A percentile compares a stretch with the other conserved stretches of the same genome.
phyloP scores from a whole-genome alignment of 1,140 invertebrate species.

The Lucilia cuprina region DNA sequence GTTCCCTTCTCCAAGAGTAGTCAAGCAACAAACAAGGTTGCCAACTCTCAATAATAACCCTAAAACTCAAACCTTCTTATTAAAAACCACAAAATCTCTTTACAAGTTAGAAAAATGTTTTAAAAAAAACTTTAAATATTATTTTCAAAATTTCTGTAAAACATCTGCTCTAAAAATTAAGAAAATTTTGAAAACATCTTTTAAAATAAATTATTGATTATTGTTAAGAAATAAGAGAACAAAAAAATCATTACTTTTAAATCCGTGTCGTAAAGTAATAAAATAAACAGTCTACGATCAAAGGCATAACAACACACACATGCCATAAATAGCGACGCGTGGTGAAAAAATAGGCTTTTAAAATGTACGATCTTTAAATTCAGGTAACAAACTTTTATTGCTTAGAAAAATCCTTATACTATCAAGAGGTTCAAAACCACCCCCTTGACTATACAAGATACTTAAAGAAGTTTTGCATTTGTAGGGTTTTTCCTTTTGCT shows the following conservation, averaged over 20 bases:
- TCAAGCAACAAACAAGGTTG: too few species aligned
- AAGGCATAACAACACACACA: background rate
- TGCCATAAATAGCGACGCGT: slow-evolving; percentile 21
- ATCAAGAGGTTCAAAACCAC: background rate
- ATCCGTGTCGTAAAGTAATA: slow-evolving; percentile 4
- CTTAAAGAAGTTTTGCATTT: background rate
- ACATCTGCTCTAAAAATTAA: slow-evolving; percentile 7
- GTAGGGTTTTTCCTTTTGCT: background rate
- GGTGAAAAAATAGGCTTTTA: background rate
- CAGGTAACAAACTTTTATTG: slow-evolving; percentile 22
- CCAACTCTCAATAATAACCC: background rate
- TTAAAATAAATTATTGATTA: slow-evolving; percentile 13
- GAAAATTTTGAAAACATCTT: background rate
- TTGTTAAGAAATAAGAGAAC: background rate
- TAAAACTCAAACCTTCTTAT: background rate
- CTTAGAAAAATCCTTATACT: background rate
- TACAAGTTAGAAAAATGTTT: background rate
- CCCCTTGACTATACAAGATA: background rate
- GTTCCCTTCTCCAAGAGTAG: background rate
- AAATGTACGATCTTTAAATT: background rate
- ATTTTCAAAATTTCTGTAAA: background rate
- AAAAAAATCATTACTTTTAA: slow-evolving; percentile 17
- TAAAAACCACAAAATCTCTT: slow-evolving; percentile 28
- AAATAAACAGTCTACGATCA: background rate
- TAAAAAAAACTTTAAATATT: background rate